These are phyloP conservation scores for Lypha dubia DNA, from an alignment of 2,888 invertebrate species.

Conservation along the genomic window DNA sequence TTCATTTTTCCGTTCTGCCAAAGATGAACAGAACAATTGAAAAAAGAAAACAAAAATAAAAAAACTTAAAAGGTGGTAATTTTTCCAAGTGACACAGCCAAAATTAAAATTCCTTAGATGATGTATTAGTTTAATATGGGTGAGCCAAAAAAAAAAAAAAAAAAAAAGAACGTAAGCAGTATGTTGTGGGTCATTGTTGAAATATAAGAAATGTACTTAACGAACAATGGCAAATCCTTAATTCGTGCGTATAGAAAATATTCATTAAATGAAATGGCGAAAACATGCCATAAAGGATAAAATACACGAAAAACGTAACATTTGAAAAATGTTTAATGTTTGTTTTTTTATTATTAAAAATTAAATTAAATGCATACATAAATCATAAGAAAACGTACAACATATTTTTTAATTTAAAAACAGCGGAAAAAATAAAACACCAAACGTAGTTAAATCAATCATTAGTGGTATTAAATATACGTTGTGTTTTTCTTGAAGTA, in stretches of 20 bases:
- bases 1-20: too few species aligned
- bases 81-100: slow-evolving; percentile 46
- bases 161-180: too few species aligned
- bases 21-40: neutral
- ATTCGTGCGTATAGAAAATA: neutral
- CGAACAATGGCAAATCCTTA: neutral
- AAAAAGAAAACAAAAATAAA: too few species aligned
- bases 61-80: slow-evolving; percentile 23
- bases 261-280: neutral
- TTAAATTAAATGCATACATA: too few species aligned
- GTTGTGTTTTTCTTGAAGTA: too few species aligned
- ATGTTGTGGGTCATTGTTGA: slow-evolving; percentile 3
- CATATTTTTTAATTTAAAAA: too few species aligned
- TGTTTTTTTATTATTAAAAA: too few species aligned
- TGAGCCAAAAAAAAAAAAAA: slow-evolving; percentile 4
- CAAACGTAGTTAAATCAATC: too few species aligned
- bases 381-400: too few species aligned
- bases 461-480: too few species aligned
- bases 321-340: too few species aligned
- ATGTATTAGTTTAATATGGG: slow-evolving; percentile 42
- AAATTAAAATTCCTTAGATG: slow-evolving; percentile 23
- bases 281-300: neutral
- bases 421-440: too few species aligned
- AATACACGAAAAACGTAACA: neutral
- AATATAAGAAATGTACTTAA: neutral